Evolutionary conservation across 2,113 vertebrate species (phyloP).

Genomic region (Leptodactylus fuscus): DNA sequence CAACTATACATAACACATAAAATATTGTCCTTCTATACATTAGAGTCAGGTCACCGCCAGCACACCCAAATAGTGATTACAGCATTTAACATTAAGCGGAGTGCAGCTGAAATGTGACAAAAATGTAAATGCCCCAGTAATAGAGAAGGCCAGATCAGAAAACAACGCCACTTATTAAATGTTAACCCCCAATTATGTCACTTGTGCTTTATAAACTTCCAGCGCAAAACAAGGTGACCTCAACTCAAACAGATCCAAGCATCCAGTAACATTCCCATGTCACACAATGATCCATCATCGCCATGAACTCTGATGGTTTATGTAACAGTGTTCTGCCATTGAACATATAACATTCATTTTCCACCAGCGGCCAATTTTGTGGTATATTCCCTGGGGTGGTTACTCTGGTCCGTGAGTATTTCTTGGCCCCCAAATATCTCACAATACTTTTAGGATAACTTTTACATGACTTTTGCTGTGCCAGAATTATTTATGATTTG

Average conservation of each 20-base stretch:
- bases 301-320: not conserved
- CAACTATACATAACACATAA: not conserved
- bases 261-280: slow-evolving; percentile 2
- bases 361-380: not conserved
- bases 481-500: slow-evolving; percentile 25
- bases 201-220: not conserved
- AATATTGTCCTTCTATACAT: slow-evolving; percentile 19
- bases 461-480: not conserved
- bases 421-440: not conserved
- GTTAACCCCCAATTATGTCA: not conserved
- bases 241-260: not conserved
- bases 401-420: not conserved
- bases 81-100: slow-evolving; percentile 26
- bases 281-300: not conserved
- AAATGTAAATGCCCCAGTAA: not conserved
- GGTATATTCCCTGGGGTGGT: not conserved
- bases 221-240: not conserved
- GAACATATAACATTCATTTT: not conserved
- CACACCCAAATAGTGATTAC: slow-evolving; percentile 29
- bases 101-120: slow-evolving; percentile 41
- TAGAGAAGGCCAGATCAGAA: not conserved
- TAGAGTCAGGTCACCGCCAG: not conserved
- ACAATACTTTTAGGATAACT: not conserved
- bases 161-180: not conserved
- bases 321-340: not conserved